Evolutionary conservation across 2,113 vertebrate species (phyloP).

Genomic region (Onychostruthus taczanowskii): DNA sequence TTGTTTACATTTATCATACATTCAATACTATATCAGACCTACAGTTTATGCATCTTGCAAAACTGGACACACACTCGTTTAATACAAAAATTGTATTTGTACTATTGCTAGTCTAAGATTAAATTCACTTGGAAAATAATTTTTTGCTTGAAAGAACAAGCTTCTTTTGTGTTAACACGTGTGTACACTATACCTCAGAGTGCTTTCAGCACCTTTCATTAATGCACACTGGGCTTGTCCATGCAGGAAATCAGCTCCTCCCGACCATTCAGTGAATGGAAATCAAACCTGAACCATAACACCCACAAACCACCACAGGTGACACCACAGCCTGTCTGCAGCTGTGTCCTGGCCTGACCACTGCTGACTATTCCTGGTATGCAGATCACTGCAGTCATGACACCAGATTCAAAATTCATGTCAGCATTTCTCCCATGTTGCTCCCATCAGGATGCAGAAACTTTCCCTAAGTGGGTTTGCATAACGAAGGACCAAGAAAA

Average conservation of each 20-base stretch:
- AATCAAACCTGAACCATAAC: not conserved
- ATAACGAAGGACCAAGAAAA: not conserved
- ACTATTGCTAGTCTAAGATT: not conserved
- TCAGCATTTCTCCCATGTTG: not conserved
- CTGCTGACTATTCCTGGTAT: not conserved
- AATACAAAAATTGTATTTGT: not conserved
- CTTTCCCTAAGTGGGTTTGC: not conserved
- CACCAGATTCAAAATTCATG: fast-evolving
- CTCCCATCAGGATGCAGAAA: not conserved
- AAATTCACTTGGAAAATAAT: not conserved
- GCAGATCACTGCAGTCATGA: not conserved
- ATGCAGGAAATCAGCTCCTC: not conserved
- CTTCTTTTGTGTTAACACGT: not conserved
- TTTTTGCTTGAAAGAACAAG: not conserved
- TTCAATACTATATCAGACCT: not conserved
- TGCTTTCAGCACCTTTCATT: not conserved
- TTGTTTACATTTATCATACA: not conserved
- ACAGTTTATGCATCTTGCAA: not conserved
- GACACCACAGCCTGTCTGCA: not conserved
- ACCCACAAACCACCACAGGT: not conserved
- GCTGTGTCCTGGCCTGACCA: not conserved
- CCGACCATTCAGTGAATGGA: not conserved
- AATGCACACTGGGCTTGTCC: not conserved
- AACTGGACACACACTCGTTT: not conserved
- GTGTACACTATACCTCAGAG: fast-evolving